Evolutionary conservation across 2,888 invertebrate species (phyloP), one percentile per base, ranked within the genome.

Genomic region (Malachius bipustulatus): DNA sequence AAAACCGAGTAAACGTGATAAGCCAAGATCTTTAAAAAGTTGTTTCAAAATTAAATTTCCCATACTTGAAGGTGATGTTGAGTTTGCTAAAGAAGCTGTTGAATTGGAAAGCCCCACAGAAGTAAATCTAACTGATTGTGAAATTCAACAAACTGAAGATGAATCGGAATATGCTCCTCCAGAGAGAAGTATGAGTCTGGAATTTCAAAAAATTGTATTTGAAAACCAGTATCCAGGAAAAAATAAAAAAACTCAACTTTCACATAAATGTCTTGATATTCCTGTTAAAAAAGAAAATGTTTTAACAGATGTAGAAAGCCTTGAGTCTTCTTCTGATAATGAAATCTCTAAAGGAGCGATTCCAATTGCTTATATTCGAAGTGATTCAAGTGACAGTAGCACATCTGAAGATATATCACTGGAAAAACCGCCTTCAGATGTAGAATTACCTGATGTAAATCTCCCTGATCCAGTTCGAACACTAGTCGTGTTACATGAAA

Each of bases 1-100:
- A 69, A 34, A 67, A 67, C 48, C 50, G 70, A 27, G 50, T 66
- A n/a, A 33, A n/a, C n/a, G n/a, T n/a, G n/a, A n/a, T n/a, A n/a
- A n/a, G n/a, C n/a, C n/a, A n/a, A n/a, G n/a, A n/a, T n/a, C n/a
- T n/a, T n/a, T n/a, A n/a, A n/a, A n/a, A n/a, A n/a, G n/a, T n/a
- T n/a, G n/a, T n/a, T n/a, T n/a, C n/a, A n/a, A n/a, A n/a, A n/a
- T n/a, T n/a, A n/a, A n/a, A n/a, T n/a, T n/a, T n/a, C n/a, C n/a
- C n/a, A n/a, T n/a, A n/a, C n/a, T n/a, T n/a, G n/a, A n/a, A n/a
- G n/a, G n/a, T n/a, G n/a, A n/a, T n/a, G n/a, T n/a, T n/a, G n/a
- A n/a, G n/a, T n/a, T n/a, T n/a, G n/a, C n/a, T n/a, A n/a, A n/a
- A n/a, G n/a, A n/a, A n/a, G n/a, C n/a, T n/a, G n/a, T n/a, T n/a